Conservation (phyloP, 2,888 invertebrate species). For the Teleogryllus oceanicus region DNA sequence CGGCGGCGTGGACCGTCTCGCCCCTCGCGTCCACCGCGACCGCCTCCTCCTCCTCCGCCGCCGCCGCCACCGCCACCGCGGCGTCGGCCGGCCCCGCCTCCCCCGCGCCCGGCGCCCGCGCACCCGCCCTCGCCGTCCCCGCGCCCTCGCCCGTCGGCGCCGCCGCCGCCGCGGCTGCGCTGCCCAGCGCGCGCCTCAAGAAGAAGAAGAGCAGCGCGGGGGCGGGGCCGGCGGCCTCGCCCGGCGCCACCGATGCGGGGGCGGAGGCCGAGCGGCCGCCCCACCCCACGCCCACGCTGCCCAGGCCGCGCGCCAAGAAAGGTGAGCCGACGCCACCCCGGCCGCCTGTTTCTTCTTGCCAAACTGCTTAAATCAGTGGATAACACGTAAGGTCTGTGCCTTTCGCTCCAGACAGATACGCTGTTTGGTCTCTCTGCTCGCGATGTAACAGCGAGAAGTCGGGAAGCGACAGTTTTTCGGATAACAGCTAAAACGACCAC, state of each 20-base stretch:
- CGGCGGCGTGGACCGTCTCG: background rate
- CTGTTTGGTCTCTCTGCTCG: too few species aligned
- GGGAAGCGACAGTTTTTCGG: too few species aligned
- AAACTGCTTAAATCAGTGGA: too few species aligned
- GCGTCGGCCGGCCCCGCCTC: background rate
- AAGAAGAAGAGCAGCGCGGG: constrained; percentile 5
- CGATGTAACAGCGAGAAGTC: too few species aligned
- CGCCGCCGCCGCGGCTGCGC: background rate
- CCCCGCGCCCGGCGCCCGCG: background rate
- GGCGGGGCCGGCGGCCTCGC: background rate
- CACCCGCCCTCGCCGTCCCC: background rate
- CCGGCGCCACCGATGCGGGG: too few species aligned
- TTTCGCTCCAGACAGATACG: too few species aligned
- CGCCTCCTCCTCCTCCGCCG: background rate
- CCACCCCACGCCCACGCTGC: too few species aligned
- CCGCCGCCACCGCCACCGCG: background rate
- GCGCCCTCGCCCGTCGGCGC: background rate
- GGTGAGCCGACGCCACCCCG: background rate
- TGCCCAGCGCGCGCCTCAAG: background rate
- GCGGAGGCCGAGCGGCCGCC: too few species aligned
- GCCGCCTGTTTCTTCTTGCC: too few species aligned
- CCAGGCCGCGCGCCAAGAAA: background rate
- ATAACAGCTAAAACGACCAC: too few species aligned
- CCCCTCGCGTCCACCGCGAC: background rate
- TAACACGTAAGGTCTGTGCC: too few species aligned